Conservation (phyloP, 1,140 invertebrate genomes). For the Trichonephila clavata region DNA sequence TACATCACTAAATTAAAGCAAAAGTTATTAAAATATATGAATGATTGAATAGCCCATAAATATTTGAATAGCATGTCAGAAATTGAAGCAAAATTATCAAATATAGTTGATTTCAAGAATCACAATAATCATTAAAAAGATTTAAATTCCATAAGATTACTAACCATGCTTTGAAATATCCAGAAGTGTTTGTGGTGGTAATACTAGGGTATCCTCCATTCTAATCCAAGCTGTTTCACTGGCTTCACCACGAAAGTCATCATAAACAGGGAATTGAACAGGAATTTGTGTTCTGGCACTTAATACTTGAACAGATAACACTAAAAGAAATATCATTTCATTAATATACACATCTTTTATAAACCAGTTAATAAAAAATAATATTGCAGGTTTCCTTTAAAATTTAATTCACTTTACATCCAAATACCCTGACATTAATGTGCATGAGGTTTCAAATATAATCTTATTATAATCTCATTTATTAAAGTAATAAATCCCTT, state of each 20-base stretch:
- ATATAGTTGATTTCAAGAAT: too few relatives aligned
- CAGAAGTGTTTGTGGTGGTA: constrained; percentile 78
- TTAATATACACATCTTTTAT: background rate
- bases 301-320: constrained; percentile 77
- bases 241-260: constrained; percentile 74
- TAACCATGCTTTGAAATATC: constrained; percentile 82
- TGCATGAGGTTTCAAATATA: too few relatives aligned
- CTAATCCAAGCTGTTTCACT: constrained; percentile 75
- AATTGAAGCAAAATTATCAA: too few relatives aligned
- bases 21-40: too few relatives aligned
- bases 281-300: constrained; percentile 73
- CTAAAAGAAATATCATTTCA: constrained; percentile 52
- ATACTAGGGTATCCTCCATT: constrained; percentile 77
- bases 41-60: too few relatives aligned
- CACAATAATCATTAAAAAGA: too few relatives aligned
- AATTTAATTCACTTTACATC: background rate
- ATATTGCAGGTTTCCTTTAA: background rate
- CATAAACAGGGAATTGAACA: constrained; percentile 75
- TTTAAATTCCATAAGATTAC: background rate
- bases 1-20: too few relatives aligned
- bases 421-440: too few relatives aligned
- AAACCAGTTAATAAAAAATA: background rate
- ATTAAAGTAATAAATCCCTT: too few relatives aligned
- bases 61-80: too few relatives aligned
- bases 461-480: too few relatives aligned